Evolutionary conservation across 2,888 invertebrate genomes (phyloP).

Genomic region (Abrostola triplasia): DNA sequence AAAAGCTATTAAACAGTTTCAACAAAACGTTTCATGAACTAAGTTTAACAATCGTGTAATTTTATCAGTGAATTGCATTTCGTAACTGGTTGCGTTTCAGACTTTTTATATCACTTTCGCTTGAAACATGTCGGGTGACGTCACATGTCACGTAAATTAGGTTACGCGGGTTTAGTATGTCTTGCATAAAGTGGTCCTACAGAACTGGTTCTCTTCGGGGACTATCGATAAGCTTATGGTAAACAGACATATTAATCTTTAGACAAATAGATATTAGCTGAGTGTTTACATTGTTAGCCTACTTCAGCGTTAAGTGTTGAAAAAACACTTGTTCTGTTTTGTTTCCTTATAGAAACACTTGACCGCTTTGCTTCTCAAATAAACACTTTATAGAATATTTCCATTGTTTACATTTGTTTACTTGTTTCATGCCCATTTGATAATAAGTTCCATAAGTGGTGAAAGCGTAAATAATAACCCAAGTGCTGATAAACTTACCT

Average conservation of each 20-base stretch:
- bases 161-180: not conserved
- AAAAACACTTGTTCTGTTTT: constrained; percentile 20
- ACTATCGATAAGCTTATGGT: not conserved
- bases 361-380: constrained; percentile 8
- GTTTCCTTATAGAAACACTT: constrained; percentile 20
- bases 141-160: constrained; percentile 8
- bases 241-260: constrained; percentile 6
- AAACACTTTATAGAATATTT: constrained; percentile 23
- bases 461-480: constrained; percentile 60
- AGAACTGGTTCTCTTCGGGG: not conserved
- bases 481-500: constrained; percentile 40
- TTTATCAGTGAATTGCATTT: constrained; percentile 26
- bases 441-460: constrained; percentile 38
- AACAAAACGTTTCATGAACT: constrained; percentile 22
- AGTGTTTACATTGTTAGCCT: constrained; percentile 25
- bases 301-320: constrained; percentile 21
- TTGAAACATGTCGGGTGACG: constrained; percentile 16
- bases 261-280: not conserved
- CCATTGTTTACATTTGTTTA: constrained; percentile 32
- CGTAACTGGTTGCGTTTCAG: constrained; percentile 20
- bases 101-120: constrained; percentile 29
- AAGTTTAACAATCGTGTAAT: constrained; percentile 12
- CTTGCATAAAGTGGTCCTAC: constrained; percentile 1
- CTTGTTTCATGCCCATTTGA: constrained; percentile 6
- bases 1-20: constrained; percentile 16